phyloP scores from a whole-genome alignment of 2,888 invertebrate species.

The Brachycybe producta region DNA sequence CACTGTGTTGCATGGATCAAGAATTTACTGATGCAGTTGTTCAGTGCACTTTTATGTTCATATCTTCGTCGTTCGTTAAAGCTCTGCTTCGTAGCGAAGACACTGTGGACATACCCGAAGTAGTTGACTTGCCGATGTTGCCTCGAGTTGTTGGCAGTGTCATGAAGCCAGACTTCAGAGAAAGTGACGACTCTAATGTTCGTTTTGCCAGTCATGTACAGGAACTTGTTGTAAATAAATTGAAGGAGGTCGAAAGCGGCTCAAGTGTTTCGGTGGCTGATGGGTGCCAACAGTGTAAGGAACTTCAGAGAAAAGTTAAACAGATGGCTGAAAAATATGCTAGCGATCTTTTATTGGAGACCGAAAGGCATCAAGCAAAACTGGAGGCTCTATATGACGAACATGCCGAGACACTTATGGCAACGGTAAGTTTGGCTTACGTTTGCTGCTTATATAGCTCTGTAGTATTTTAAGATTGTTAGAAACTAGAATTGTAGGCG shows the following conservation, averaged over 20 bases:
- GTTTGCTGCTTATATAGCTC: conserved; percentile 20
- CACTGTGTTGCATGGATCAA: too few species aligned
- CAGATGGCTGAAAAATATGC: conserved; percentile 66
- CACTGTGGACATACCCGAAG: too few species aligned
- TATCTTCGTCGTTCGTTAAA: too few species aligned
- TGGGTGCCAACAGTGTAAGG: conserved; percentile 49
- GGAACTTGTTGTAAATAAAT: neutral
- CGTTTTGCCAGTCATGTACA: neutral
- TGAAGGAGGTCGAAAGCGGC: neutral
- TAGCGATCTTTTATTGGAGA: conserved; percentile 52
- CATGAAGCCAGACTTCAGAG: neutral
- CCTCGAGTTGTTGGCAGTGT: conserved; percentile 4
- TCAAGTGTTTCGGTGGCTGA: neutral
- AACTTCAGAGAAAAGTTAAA: conserved; percentile 46
- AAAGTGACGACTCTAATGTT: neutral
- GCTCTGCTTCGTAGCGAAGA: too few species aligned
- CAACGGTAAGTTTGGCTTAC: conserved; percentile 18
- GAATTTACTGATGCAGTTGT: too few species aligned
- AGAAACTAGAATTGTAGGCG: neutral
- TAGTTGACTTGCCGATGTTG: too few species aligned
- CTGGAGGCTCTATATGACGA: conserved; percentile 19
- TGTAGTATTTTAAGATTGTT: too few species aligned
- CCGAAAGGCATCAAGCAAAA: conserved; percentile 13
- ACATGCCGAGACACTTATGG: conserved; percentile 18
- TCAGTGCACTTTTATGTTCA: too few species aligned